phyloP scores from a whole-genome alignment of 2,888 invertebrate species.

The Mesorhabditis spiculigera region DNA sequence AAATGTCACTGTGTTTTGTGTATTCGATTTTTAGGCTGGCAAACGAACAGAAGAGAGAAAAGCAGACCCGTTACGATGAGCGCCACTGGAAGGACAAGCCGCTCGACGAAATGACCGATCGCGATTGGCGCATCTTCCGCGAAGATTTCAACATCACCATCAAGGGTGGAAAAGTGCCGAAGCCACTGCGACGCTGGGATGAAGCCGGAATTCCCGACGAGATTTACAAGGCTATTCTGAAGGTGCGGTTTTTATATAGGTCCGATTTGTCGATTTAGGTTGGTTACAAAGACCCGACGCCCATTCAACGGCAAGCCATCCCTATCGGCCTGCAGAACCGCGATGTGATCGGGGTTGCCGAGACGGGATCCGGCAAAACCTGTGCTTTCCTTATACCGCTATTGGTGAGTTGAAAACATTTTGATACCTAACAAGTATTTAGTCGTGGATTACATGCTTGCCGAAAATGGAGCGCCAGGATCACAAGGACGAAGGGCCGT shows the following conservation, averaged over 20 bases:
- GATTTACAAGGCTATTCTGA: constrained; percentile 85
- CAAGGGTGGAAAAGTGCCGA: constrained; percentile 86
- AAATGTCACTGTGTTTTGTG: neutral
- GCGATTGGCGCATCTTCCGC: constrained; percentile 98
- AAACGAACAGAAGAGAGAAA: constrained; percentile 67
- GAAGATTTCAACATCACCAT: constrained; percentile 98
- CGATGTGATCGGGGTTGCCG: constrained; percentile 96
- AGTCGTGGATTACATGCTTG: constrained; percentile 86
- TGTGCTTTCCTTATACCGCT: constrained; percentile 94
- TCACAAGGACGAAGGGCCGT: constrained; percentile 72
- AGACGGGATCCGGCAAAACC: constrained; percentile 98
- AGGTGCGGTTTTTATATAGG: constrained; percentile 61
- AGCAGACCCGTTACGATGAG: constrained; percentile 97
- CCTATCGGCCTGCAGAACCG: constrained; percentile 79
- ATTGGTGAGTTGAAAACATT: constrained; percentile 65
- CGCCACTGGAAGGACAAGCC: constrained; percentile 94
- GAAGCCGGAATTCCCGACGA: constrained; percentile 86
- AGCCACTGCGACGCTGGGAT: constrained; percentile 89
- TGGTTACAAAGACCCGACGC: constrained; percentile 77
- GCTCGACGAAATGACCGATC: constrained; percentile 89
- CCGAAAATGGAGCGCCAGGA: constrained; percentile 79
- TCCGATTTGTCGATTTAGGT: constrained; percentile 15
- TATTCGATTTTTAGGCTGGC: constrained; percentile 22
- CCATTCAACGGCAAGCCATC: constrained; percentile 97
- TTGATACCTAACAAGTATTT: neutral